Percentiles rank a stretch among this genome's conserved stretches.
These are phyloP conservation scores for Enteromius anoplus DNA, from an alignment of 2,797 vertebrate species.

Conservation along the genomic window DNA sequence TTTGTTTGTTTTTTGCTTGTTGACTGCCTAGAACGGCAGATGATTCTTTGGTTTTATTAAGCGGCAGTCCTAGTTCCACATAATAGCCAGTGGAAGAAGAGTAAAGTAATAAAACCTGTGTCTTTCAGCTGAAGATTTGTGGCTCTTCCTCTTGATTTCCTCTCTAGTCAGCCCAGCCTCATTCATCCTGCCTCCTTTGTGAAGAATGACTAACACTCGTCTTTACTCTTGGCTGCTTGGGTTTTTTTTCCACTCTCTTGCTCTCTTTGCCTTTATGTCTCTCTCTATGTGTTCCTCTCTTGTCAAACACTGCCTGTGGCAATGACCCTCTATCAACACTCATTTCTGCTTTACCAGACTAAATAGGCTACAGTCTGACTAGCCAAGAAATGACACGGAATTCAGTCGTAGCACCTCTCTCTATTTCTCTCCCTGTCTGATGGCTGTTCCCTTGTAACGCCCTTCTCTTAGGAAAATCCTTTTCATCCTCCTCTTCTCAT, in stretches of 20 bases:
- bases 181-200: slow-evolving; percentile 47
- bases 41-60: background rate
- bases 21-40: background rate
- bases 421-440: slow-evolving; percentile 2
- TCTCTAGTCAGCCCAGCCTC: slow-evolving; percentile 43
- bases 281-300: slow-evolving; percentile 25
- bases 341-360: slow-evolving; percentile 39
- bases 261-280: slow-evolving; percentile 12
- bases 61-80: background rate
- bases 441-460: background rate
- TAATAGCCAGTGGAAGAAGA: slow-evolving; percentile 5
- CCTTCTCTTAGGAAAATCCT: slow-evolving; percentile 9
- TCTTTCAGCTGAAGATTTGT: slow-evolving; percentile 45
- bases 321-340: slow-evolving; percentile 32
- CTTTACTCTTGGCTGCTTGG: slow-evolving; percentile 11
- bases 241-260: background rate
- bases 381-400: slow-evolving; percentile 36
- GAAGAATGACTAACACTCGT: slow-evolving; percentile 63
- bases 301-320: slow-evolving; percentile 35
- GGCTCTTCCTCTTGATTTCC: slow-evolving; percentile 24
- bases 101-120: slow-evolving; percentile 44
- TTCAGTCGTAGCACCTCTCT: slow-evolving; percentile 42
- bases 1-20: background rate
- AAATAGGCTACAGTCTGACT: slow-evolving; percentile 50
- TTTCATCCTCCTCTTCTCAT: slow-evolving; percentile 24